Base-by-base conservation (phyloP, 2,113 vertebrate genomes). In the Amphiprion ocellaris region DNA sequence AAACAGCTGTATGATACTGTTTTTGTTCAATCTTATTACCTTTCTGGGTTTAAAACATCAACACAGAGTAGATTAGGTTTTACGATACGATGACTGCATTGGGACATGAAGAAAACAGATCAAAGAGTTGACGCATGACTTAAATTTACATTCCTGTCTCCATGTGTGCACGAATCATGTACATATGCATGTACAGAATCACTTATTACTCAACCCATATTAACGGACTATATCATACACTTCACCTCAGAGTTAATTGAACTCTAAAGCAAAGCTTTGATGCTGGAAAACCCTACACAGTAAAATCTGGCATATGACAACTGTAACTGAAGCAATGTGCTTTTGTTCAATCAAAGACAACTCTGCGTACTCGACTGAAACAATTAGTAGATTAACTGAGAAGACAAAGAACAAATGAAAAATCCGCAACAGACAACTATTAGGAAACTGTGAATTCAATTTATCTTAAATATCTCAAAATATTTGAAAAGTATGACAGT, bases 301-400 rank as follows among this genome's bases (percentile, higher is more conserved):
- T 66, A 23, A 74, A 75, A 81, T 76, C 58, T 65, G 66, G 79
- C 71, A 83, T 85, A 74, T 77, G 72, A 46, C 69, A 44, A 26
- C 47, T 84, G 67, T 71, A 87, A 88, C 63, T 72, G 75, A 91
- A 85, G 50, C 82, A 84, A 70, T 26, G 70, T 87, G 87, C 49
- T 62, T 46, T 61, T 69, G 61, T 72, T 79, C 72, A 62, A 73
- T 60, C 68, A 64, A 71, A 78, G 49, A 50, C 49, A 50, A 50
- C 4, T 50, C 17, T 14, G 49, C 28, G 49, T 15, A 63, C 23
- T 67, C 52, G 11, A 50, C 37, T 55, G 58, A 37, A 11, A 21
- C 15, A 56, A 50, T 24, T 46, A 9, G 11, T 15, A 44, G 14
- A 44, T 44, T 14, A 44, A 44, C 2, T 15, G 14, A 44, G 11